Evolutionary conservation across 2,113 vertebrate species (phyloP).

Genomic region (Setophaga kirtlandii): DNA sequence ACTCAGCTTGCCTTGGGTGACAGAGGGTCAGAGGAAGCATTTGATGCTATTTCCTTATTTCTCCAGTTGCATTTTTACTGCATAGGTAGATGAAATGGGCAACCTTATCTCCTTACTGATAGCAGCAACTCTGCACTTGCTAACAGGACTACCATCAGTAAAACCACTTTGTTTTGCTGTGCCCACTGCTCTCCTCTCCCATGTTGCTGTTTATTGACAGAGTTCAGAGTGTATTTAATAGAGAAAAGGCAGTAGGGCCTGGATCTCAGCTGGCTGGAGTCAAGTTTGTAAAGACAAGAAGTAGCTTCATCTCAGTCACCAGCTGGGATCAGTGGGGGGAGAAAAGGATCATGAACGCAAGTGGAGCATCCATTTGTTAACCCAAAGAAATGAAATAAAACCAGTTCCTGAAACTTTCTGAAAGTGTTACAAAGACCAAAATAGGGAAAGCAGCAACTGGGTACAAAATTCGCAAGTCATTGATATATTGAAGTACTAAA

Average conservation of each 20-base stretch:
- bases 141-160: background rate
- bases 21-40: background rate
- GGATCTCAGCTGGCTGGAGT: background rate
- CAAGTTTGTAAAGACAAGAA: background rate
- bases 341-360: background rate
- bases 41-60: fast-evolving
- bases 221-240: background rate
- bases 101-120: background rate
- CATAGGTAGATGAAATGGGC: background rate
- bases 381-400: background rate
- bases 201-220: background rate
- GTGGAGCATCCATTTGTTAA: background rate
- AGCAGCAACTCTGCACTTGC: background rate
- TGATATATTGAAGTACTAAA: constrained; percentile 18
- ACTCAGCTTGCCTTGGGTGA: background rate
- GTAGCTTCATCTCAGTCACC: background rate
- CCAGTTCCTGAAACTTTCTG: background rate
- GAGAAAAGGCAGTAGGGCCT: background rate
- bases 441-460: background rate
- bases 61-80: background rate
- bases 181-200: background rate
- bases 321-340: background rate
- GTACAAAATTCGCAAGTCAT: background rate
- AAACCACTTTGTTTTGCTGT: background rate
- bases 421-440: background rate